Evolutionary conservation across 2,797 vertebrate species (phyloP).

Genomic region (Mormyrops attenuatus): DNA sequence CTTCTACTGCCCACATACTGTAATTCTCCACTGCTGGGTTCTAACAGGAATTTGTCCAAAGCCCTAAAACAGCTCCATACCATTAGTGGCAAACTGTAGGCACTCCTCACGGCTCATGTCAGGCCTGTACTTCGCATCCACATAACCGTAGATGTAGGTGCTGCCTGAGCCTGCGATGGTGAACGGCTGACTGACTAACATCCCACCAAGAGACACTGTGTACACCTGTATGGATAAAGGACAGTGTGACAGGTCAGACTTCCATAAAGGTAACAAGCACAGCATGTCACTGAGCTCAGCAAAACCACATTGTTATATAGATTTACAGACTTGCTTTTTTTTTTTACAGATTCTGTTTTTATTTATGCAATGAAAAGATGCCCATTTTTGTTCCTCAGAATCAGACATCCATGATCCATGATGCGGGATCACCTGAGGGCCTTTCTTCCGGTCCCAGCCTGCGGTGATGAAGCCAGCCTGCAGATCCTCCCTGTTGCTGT

Average conservation of each 20-base stretch:
- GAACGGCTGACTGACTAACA: constrained; percentile 68
- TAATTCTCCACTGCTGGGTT: not conserved
- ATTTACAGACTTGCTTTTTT: not conserved
- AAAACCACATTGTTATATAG: not conserved
- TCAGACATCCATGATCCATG: not conserved
- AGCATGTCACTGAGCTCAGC: not conserved
- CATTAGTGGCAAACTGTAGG: constrained; percentile 65
- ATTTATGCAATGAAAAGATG: not conserved
- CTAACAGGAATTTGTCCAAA: not conserved
- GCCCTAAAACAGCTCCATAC: constrained; percentile 44
- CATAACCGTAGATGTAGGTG: constrained; percentile 74
- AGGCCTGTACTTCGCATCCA: constrained; percentile 70
- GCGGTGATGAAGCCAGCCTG: constrained; percentile 75
- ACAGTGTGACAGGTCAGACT: not conserved
- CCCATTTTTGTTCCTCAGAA: not conserved
- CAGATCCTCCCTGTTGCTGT: constrained; percentile 72
- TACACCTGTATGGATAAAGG: constrained; percentile 48
- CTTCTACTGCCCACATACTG: not conserved
- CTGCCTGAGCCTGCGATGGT: constrained; percentile 77
- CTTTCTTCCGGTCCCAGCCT: constrained; percentile 73
- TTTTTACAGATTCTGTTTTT: not conserved
- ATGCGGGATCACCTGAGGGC: constrained; percentile 64
- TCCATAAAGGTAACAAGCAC: not conserved
- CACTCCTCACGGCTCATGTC: constrained; percentile 74
- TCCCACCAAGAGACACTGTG: constrained; percentile 67